Percentiles rank a stretch among this genome's conserved stretches.
Conservation (phyloP, 2,888 invertebrate species). For the Exephanes ischioxanthus region DNA sequence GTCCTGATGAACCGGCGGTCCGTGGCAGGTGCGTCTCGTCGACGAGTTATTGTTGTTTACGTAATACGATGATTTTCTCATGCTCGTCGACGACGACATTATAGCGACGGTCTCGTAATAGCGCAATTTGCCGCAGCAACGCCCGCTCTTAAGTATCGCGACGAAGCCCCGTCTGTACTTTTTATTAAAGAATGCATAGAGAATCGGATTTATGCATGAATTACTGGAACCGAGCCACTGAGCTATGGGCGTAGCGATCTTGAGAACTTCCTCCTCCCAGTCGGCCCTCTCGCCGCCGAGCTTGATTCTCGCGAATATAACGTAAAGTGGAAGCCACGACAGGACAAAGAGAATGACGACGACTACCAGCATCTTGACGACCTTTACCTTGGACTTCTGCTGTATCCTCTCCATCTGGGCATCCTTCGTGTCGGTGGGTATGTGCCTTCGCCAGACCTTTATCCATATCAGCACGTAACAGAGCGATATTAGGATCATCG, state of each 20-base stretch:
- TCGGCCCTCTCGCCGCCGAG: slow-evolving; percentile 88
- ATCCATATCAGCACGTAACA: slow-evolving; percentile 97
- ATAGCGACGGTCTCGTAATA: slow-evolving; percentile 95
- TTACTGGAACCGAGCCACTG: slow-evolving; percentile 98
- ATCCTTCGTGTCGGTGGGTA: slow-evolving; percentile 96
- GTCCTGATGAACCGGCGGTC: slow-evolving; percentile 86
- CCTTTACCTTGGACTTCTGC: slow-evolving; percentile 97
- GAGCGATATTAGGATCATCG: slow-evolving; percentile 95
- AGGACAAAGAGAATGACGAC: slow-evolving; percentile 97
- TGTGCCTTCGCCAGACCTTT: slow-evolving; percentile 94
- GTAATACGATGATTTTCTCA: slow-evolving; percentile 94
- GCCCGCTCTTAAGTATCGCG: slow-evolving; percentile 93
- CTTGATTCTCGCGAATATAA: slow-evolving; percentile 95
- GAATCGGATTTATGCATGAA: slow-evolving; percentile 97
- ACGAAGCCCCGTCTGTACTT: slow-evolving; percentile 96
- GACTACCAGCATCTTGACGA: slow-evolving; percentile 96
- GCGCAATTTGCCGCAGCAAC: slow-evolving; percentile 93
- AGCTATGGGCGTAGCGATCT: slow-evolving; percentile 94
- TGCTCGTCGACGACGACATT: slow-evolving; percentile 94
- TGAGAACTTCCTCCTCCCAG: slow-evolving; percentile 93
- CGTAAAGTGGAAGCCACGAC: slow-evolving; percentile 97
- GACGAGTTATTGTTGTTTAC: slow-evolving; percentile 89
- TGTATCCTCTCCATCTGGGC: slow-evolving; percentile 97
- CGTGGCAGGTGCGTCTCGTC: slow-evolving; percentile 84
- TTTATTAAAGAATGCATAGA: slow-evolving; percentile 98